Percentiles rank a stretch among this genome's conserved stretches.
These are phyloP conservation scores for Sebastes wilsoni DNA, from an alignment of 2,797 vertebrate species.

Conservation along the genomic window DNA sequence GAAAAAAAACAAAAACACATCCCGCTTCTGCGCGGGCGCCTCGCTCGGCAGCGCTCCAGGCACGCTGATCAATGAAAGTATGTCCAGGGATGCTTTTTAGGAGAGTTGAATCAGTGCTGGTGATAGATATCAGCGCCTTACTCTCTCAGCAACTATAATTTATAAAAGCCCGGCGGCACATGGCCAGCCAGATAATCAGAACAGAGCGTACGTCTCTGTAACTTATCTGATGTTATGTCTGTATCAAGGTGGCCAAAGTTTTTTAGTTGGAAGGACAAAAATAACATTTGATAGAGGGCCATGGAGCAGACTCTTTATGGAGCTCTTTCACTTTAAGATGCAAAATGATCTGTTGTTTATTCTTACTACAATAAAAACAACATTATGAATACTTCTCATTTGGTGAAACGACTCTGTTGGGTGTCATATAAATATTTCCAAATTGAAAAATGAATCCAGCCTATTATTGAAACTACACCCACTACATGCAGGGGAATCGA, in stretches of 20 bases:
- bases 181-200: slow-evolving; percentile 16
- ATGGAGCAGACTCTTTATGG: not conserved
- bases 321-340: not conserved
- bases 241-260: not conserved
- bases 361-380: not conserved
- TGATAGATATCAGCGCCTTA: slow-evolving; percentile 46
- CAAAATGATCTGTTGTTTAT: not conserved
- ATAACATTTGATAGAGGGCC: not conserved
- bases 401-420: not conserved
- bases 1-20: slow-evolving; percentile 2
- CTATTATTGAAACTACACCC: not conserved
- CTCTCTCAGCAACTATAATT: slow-evolving; percentile 48
- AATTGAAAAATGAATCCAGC: not conserved
- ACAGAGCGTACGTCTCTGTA: slow-evolving; percentile 5
- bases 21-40: slow-evolving; percentile 25
- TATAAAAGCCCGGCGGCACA: slow-evolving; percentile 49
- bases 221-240: slow-evolving; percentile 23
- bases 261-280: not conserved
- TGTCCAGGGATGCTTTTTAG: slow-evolving; percentile 49
- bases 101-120: slow-evolving; percentile 40
- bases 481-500: too few species aligned
- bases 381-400: not conserved
- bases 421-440: not conserved
- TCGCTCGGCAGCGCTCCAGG: slow-evolving; percentile 49
- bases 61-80: slow-evolving; percentile 67